Percentiles rank a stretch among this genome's conserved stretches.
phyloP scores from a whole-genome alignment of 2,797 vertebrate species.

The Tokudaia muenninki region DNA sequence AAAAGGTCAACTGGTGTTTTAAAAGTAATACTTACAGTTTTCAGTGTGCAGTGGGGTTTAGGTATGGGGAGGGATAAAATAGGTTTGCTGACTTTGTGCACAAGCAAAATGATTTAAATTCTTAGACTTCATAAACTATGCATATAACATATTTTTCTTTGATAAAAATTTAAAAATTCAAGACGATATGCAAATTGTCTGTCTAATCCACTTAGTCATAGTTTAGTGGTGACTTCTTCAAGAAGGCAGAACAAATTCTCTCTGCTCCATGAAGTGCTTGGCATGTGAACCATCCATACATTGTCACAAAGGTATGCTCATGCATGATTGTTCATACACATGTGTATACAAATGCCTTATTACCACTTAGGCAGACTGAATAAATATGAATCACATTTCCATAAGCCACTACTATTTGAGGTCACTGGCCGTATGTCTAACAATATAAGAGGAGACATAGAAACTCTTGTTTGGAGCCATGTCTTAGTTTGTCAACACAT shows the following conservation, averaged over 20 bases:
- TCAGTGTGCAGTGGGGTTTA: not conserved
- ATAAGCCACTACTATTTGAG: not conserved
- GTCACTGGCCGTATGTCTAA: not conserved
- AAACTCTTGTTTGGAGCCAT: not conserved
- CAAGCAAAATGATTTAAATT: not conserved
- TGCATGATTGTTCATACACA: not conserved
- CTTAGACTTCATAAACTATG: not conserved
- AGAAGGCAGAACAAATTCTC: constrained; percentile 7
- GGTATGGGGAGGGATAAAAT: not conserved
- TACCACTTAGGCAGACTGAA: not conserved
- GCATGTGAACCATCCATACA: not conserved
- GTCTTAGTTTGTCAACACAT: not conserved
- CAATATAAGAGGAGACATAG: not conserved
- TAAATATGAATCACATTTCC: not conserved
- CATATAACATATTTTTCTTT: not conserved
- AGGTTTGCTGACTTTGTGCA: not conserved
- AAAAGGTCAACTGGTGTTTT: not conserved
- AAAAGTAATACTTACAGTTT: not conserved
- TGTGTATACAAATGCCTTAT: no score
- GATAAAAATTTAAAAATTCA: not conserved
- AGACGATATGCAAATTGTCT: not conserved
- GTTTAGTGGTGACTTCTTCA: not conserved
- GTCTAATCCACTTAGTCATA: constrained; percentile 4
- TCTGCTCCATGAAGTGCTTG: not conserved
- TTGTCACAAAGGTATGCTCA: not conserved